Evolutionary conservation across 2,797 vertebrate genomes (phyloP).

Genomic region (Cyclura pinguis): DNA sequence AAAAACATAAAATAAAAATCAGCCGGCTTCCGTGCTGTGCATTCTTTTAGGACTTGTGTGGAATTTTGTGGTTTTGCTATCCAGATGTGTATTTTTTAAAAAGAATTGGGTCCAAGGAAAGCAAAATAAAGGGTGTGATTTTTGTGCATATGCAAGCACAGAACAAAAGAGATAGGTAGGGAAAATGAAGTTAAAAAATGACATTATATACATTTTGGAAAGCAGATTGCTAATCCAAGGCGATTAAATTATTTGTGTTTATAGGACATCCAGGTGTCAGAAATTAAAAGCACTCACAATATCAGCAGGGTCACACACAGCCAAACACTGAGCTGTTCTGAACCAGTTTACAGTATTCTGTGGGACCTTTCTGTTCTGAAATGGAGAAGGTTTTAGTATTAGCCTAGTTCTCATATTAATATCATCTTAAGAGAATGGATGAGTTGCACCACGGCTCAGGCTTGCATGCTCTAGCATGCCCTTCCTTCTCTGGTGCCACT

Average conservation of each 20-base stretch:
- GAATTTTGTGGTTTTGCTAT: slow-evolving; percentile 72
- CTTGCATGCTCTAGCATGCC: not conserved
- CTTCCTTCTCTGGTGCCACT: not conserved
- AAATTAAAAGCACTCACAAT: not conserved
- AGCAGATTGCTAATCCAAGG: not conserved
- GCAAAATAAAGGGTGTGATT: slow-evolving; percentile 44
- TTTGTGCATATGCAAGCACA: slow-evolving; percentile 6
- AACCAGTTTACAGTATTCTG: not conserved
- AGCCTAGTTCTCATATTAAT: not conserved
- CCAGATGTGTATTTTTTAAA: slow-evolving; percentile 57
- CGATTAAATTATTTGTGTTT: not conserved
- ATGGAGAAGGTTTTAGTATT: not conserved
- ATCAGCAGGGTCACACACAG: no score
- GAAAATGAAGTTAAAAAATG: not conserved
- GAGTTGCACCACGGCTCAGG: not conserved
- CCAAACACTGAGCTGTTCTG: not conserved
- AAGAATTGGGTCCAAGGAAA: slow-evolving; percentile 43
- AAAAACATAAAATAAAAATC: fast-evolving
- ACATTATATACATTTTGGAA: not conserved
- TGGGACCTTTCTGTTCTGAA: not conserved
- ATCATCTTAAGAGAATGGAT: not conserved
- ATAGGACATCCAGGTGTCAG: not conserved
- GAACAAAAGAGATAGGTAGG: slow-evolving; percentile 16
- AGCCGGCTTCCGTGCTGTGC: not conserved
- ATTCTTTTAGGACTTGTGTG: slow-evolving; percentile 46